Percentiles rank a stretch among this genome's conserved stretches.
These are phyloP conservation scores for Zhuqinia jingwanae DNA, from an alignment of 2,888 invertebrate genomes.

Conservation along the genomic window DNA sequence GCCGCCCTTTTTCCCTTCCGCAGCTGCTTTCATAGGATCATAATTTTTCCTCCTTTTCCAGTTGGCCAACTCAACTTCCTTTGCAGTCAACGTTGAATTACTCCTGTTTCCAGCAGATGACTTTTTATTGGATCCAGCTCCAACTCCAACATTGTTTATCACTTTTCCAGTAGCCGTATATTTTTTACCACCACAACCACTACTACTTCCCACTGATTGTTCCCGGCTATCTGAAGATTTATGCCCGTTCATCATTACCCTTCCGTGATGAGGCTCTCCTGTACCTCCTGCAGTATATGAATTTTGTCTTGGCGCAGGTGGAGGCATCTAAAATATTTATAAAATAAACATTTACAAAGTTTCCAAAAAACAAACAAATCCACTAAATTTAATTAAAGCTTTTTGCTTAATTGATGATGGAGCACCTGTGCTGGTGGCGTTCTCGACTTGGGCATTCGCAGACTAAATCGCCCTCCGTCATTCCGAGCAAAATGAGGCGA, in stretches of 20 bases:
- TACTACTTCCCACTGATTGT: slow-evolving; percentile 35
- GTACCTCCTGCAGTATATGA: slow-evolving; percentile 24
- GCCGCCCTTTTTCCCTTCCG: slow-evolving; percentile 86
- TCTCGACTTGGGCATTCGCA: slow-evolving; percentile 81
- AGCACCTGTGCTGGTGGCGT: slow-evolving; percentile 67
- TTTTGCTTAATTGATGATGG: neutral
- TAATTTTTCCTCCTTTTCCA: slow-evolving; percentile 98
- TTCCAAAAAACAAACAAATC: neutral
- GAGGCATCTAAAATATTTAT: slow-evolving; percentile 48
- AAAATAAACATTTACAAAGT: neutral
- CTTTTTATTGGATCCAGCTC: slow-evolving; percentile 11
- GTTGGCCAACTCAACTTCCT: slow-evolving; percentile 94
- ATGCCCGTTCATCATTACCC: slow-evolving; percentile 49
- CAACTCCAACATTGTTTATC: slow-evolving; percentile 38
- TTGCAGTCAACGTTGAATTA: slow-evolving; percentile 87
- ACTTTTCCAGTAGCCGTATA: slow-evolving; percentile 51
- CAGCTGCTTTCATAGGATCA: slow-evolving; percentile 96
- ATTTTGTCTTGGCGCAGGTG: slow-evolving; percentile 49
- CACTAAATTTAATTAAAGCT: neutral
- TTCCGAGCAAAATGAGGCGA: slow-evolving; percentile 82
- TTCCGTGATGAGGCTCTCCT: slow-evolving; percentile 40
- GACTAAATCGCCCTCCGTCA: slow-evolving; percentile 86
- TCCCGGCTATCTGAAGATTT: slow-evolving; percentile 53
- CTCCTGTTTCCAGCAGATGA: slow-evolving; percentile 83
- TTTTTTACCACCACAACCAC: slow-evolving; percentile 8